Conservation (phyloP, 1,140 invertebrate genomes). For the Nebria ingens region DNA sequence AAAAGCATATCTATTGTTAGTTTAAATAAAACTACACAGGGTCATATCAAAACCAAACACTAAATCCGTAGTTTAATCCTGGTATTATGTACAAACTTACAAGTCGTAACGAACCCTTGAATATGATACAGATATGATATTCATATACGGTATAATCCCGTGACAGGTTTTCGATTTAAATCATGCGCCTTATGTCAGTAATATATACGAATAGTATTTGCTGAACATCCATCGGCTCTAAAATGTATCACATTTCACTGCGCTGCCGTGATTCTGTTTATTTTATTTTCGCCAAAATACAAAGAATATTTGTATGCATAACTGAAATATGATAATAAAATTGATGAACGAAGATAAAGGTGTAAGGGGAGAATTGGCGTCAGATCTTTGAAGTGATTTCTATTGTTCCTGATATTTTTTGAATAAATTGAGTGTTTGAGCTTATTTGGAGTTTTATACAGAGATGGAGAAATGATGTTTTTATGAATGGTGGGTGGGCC, state of each 20-base stretch:
- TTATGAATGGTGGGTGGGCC: no score
- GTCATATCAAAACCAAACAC: background rate
- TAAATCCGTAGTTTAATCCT: slow-evolving; percentile 1
- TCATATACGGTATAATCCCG: background rate
- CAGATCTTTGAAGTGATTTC: no score
- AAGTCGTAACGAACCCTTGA: background rate
- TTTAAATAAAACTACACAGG: no score
- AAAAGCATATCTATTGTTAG: no score
- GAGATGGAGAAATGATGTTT: no score
- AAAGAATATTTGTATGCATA: background rate
- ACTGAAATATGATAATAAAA: background rate
- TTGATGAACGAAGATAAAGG: background rate
- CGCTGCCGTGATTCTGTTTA: background rate
- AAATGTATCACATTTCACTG: background rate
- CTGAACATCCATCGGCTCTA: background rate
- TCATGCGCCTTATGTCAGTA: background rate
- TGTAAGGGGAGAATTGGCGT: no score
- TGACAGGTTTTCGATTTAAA: background rate
- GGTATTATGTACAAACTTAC: background rate
- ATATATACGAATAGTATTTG: background rate
- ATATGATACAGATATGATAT: slow-evolving; percentile 4
- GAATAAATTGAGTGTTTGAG: no score
- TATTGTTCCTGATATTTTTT: no score
- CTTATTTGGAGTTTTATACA: no score
- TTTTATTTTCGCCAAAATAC: no score